Evolutionary conservation across 2,113 vertebrate genomes (phyloP).

Genomic region (Menidia beryllina): DNA sequence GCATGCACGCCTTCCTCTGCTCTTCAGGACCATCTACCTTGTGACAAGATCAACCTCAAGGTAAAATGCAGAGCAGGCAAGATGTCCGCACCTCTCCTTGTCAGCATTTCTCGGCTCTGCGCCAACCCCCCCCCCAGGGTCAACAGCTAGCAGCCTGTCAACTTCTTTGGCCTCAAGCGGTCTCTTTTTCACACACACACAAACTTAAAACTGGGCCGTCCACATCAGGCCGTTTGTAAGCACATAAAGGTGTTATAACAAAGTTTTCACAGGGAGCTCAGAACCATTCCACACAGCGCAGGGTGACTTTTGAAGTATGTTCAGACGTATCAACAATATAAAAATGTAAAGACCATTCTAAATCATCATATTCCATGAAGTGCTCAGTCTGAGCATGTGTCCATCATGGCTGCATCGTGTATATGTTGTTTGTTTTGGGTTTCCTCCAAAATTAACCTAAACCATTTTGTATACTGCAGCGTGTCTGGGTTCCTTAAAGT

Average conservation of each 20-base stretch:
- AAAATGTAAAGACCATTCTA: too few relatives aligned
- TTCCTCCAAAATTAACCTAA: too few relatives aligned
- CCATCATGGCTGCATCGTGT: too few relatives aligned
- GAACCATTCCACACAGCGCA: neutral
- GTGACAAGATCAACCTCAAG: slow-evolving; percentile 68
- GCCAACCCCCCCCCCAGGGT: slow-evolving; percentile 49
- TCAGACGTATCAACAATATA: too few relatives aligned
- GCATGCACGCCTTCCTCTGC: slow-evolving; percentile 5
- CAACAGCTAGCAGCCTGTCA: slow-evolving; percentile 65
- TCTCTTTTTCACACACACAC: neutral
- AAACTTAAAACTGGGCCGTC: neutral
- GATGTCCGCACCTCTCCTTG: slow-evolving; percentile 67
- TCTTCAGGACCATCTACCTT: slow-evolving; percentile 31
- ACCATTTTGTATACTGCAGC: too few relatives aligned
- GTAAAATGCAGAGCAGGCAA: slow-evolving; percentile 75
- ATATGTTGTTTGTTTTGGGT: too few relatives aligned
- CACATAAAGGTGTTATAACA: neutral
- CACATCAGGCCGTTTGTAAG: neutral
- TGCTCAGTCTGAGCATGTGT: too few relatives aligned
- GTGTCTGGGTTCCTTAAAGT: too few relatives aligned
- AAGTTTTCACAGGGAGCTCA: neutral
- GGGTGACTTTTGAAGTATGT: too few relatives aligned
- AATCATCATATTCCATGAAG: too few relatives aligned
- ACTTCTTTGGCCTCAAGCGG: slow-evolving; percentile 35
- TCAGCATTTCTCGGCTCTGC: slow-evolving; percentile 55